Percentiles rank a stretch among this genome's conserved stretches.
phyloP scores from a whole-genome alignment of 2,797 vertebrate genomes.

The Gobionotothen gibberifrons region DNA sequence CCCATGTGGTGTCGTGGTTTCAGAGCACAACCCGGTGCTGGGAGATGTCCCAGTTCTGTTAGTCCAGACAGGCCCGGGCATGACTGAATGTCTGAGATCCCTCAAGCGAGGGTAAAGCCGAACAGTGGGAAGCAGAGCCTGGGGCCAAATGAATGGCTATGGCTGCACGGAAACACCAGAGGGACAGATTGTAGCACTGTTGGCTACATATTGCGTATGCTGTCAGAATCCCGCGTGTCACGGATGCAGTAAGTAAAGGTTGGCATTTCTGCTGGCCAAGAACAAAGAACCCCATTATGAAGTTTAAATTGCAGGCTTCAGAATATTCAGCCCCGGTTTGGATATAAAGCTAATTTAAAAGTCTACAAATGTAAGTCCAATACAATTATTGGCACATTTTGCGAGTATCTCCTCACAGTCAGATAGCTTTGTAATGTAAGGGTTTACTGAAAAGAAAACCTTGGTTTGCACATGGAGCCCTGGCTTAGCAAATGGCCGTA shows the following conservation, averaged over 20 bases:
- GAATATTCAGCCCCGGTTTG: background rate
- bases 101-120: conserved; percentile 9
- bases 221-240: conserved; percentile 33
- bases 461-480: no score
- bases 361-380: no score
- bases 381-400: no score
- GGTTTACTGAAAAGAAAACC: no score
- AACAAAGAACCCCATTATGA: background rate
- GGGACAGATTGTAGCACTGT: conserved; percentile 68
- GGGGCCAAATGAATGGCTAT: conserved; percentile 41
- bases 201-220: conserved; percentile 38
- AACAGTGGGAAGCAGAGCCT: conserved; percentile 40
- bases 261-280: conserved; percentile 21
- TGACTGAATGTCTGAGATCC: conserved; percentile 31
- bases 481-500: no score
- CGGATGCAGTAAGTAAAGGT: conserved; percentile 24
- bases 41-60: conserved; percentile 63
- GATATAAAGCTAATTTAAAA: background rate
- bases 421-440: no score
- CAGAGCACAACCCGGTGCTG: conserved; percentile 42
- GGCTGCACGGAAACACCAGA: conserved; percentile 34
- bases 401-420: no score
- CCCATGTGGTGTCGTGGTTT: conserved; percentile 39
- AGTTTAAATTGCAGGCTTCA: conserved; percentile 18
- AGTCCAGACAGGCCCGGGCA: conserved; percentile 26